These are phyloP conservation scores for Chrysomallon squamiferum DNA, from an alignment of 1,140 invertebrate species.

Conservation along the genomic window DNA sequence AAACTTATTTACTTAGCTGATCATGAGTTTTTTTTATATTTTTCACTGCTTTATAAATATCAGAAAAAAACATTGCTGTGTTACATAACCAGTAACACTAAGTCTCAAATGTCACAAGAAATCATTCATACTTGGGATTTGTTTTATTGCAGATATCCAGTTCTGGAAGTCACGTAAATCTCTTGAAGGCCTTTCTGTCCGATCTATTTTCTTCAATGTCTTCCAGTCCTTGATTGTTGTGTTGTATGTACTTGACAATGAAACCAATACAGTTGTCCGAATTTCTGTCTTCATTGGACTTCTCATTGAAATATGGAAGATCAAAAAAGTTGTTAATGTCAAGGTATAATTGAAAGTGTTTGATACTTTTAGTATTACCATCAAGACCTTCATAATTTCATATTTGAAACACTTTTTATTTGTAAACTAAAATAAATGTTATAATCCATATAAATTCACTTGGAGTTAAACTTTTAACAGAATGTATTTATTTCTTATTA, in stretches of 20 bases:
- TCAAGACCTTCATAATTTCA: no score
- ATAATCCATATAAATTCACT: not conserved
- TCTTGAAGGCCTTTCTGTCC: slow-evolving; percentile 94
- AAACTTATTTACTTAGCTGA: no score
- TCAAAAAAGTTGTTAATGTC: slow-evolving; percentile 85
- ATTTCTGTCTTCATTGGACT: slow-evolving; percentile 86
- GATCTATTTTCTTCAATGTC: slow-evolving; percentile 99
- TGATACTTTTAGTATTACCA: not conserved
- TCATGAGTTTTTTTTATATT: no score
- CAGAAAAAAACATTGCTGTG: no score
- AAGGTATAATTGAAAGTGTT: slow-evolving; percentile 40
- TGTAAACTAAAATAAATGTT: slow-evolving; percentile 2
- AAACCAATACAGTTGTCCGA: slow-evolving; percentile 94
- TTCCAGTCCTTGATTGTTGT: slow-evolving; percentile 95
- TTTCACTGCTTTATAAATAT: no score
- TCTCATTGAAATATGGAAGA: slow-evolving; percentile 99
- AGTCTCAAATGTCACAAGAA: no score
- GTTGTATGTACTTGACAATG: slow-evolving; percentile 97
- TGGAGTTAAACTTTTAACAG: no score
- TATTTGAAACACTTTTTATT: not conserved
- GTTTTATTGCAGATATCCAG: slow-evolving; percentile 96
- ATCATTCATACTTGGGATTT: no score
- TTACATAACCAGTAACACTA: no score
- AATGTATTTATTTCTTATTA: no score
- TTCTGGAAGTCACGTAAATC: slow-evolving; percentile 99